Evolutionary conservation across 2,888 invertebrate genomes (phyloP).

Genomic region (Lathronympha strigana): DNA sequence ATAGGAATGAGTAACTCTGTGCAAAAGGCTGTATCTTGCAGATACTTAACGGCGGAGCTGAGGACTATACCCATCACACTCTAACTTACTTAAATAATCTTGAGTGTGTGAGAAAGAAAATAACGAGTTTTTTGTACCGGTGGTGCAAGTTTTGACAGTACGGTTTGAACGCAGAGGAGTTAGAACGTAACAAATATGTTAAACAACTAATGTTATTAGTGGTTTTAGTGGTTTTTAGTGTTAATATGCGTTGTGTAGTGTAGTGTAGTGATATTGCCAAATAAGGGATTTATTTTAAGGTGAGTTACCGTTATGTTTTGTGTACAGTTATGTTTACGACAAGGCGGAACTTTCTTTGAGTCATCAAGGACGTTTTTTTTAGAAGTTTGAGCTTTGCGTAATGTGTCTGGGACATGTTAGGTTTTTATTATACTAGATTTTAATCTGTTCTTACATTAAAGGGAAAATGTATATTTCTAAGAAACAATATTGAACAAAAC

Average conservation of each 20-base stretch:
- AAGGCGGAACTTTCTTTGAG: slow-evolving; percentile 68
- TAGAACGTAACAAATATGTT: slow-evolving; percentile 62
- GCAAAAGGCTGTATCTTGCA: slow-evolving; percentile 81
- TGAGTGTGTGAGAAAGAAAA: slow-evolving; percentile 50
- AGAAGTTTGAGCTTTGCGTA: slow-evolving; percentile 39
- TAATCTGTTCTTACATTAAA: neutral
- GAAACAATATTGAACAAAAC: no score
- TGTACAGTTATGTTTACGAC: slow-evolving; percentile 58
- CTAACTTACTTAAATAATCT: slow-evolving; percentile 34
- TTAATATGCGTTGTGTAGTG: slow-evolving; percentile 44
- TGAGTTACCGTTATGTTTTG: slow-evolving; percentile 51
- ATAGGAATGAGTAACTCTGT: slow-evolving; percentile 45
- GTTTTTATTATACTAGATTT: neutral
- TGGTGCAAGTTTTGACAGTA: slow-evolving; percentile 82
- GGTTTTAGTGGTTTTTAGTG: slow-evolving; percentile 52
- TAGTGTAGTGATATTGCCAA: slow-evolving; percentile 37
- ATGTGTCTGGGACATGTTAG: slow-evolving; percentile 1
- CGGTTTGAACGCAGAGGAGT: slow-evolving; percentile 67
- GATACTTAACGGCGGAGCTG: slow-evolving; percentile 47
- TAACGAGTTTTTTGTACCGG: slow-evolving; percentile 72
- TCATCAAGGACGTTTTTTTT: slow-evolving; percentile 68
- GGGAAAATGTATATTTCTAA: no score
- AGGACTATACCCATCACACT: slow-evolving; percentile 53
- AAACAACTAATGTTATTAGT: slow-evolving; percentile 47
- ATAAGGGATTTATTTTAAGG: slow-evolving; percentile 46